Conservation (phyloP, 2,888 invertebrate species). For the Aporophyla nigra region DNA sequence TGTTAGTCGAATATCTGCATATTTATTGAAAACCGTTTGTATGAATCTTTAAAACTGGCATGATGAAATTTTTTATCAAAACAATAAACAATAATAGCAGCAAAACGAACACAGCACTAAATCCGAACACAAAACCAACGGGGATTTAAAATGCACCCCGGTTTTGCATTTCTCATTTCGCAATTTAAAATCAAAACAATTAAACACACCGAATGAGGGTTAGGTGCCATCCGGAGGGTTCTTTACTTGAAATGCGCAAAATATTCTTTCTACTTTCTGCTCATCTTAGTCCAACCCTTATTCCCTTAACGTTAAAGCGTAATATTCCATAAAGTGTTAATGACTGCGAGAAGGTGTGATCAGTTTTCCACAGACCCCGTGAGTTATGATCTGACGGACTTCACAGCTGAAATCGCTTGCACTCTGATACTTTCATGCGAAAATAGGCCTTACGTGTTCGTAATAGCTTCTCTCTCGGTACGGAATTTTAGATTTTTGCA, state of each 20-base stretch:
- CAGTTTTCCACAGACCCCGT: constrained; percentile 78
- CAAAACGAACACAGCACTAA: constrained; percentile 42
- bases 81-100: constrained; percentile 58
- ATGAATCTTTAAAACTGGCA: constrained; percentile 56
- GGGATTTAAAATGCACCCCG: constrained; percentile 83
- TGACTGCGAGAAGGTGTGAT: constrained; percentile 72
- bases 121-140: constrained; percentile 52
- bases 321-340: constrained; percentile 63
- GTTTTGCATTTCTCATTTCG: constrained; percentile 78
- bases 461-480: constrained; percentile 69
- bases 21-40: constrained; percentile 74
- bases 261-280: constrained; percentile 67
- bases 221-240: constrained; percentile 81
- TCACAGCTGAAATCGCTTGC: constrained; percentile 80
- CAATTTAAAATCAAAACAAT: constrained; percentile 88
- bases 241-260: constrained; percentile 80
- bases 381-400: constrained; percentile 86
- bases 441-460: constrained; percentile 79
- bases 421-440: constrained; percentile 73
- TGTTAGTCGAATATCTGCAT: constrained; percentile 76
- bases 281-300: constrained; percentile 58
- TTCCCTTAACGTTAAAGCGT: constrained; percentile 62
- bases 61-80: constrained; percentile 55
- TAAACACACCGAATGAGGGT: constrained; percentile 84
- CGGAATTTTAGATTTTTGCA: constrained; percentile 70